Percentiles rank a stretch among this genome's conserved stretches.
These are phyloP conservation scores for Emydura subglobosa DNA, from an alignment of 2,113 vertebrate genomes.

Conservation along the genomic window DNA sequence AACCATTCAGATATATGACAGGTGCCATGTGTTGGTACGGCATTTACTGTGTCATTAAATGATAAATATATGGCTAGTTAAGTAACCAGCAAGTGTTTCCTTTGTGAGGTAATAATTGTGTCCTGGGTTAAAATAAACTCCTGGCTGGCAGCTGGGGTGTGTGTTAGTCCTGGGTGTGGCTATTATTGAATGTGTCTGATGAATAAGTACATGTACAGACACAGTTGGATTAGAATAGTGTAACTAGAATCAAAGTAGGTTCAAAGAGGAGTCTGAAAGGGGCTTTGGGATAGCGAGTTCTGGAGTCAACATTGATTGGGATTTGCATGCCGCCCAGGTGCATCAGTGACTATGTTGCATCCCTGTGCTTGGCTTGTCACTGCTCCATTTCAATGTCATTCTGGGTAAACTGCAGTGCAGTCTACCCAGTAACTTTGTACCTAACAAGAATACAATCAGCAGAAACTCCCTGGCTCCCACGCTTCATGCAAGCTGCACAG, in stretches of 20 bases:
- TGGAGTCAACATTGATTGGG: not conserved
- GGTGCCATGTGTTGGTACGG: fast-evolving
- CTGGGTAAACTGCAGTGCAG: fast-evolving
- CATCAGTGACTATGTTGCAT: not conserved
- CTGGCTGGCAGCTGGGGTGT: too few species aligned
- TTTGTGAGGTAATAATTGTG: not conserved
- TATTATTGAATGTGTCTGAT: not conserved
- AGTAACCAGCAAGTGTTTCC: too few species aligned
- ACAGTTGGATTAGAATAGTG: not conserved
- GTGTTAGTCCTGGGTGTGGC: not conserved
- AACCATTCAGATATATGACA: not conserved
- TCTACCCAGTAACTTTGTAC: not conserved
- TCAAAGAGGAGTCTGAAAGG: not conserved
- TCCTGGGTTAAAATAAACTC: fast-evolving
- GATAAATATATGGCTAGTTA: fast-evolving
- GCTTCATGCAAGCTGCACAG: not conserved
- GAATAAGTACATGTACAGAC: not conserved
- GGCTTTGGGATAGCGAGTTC: not conserved
- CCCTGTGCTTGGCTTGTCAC: not conserved
- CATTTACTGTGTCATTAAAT: fast-evolving
- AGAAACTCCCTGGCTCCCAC: fast-evolving
- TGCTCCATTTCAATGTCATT: fast-evolving
- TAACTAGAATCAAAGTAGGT: not conserved
- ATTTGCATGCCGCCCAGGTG: not conserved
- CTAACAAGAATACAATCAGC: not conserved